These are phyloP conservation scores for Oxyura jamaicensis DNA, from an alignment of 2,113 vertebrate species.

Conservation along the genomic window DNA sequence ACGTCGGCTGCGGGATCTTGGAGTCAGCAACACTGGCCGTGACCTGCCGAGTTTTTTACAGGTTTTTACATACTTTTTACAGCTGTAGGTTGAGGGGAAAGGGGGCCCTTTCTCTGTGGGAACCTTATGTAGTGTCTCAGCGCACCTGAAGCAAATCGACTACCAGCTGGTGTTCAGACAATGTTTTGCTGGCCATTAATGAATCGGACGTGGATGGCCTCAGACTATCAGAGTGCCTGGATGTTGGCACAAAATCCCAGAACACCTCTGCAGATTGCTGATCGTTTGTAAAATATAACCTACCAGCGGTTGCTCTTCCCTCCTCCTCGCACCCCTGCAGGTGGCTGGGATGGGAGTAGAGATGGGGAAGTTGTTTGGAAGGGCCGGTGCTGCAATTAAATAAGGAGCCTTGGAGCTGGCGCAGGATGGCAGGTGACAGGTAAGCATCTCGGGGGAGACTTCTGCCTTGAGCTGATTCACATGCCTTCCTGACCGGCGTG, in stretches of 20 bases:
- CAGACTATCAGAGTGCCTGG: background rate
- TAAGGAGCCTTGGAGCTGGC: background rate
- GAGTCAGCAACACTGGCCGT: background rate
- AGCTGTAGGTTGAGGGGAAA: background rate
- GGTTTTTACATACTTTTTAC: background rate
- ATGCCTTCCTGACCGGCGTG: background rate
- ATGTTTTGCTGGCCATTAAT: background rate
- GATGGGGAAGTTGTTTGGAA: background rate
- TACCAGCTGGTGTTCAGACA: background rate
- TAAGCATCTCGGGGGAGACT: background rate
- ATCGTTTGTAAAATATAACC: background rate
- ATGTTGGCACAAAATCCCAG: background rate
- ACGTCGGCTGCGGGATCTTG: background rate
- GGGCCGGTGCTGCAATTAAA: background rate
- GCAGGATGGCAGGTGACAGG: background rate
- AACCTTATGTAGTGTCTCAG: fast-evolving
- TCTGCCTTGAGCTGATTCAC: background rate
- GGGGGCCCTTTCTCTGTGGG: background rate
- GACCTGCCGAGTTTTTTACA: background rate
- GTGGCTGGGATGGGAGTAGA: background rate
- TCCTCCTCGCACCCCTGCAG: background rate
- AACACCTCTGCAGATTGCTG: background rate
- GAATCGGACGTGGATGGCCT: background rate
- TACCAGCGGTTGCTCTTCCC: background rate
- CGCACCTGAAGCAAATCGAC: fast-evolving